Base-by-base conservation (phyloP, 2,797 vertebrate genomes). In the Molossus alvarezi region DNA sequence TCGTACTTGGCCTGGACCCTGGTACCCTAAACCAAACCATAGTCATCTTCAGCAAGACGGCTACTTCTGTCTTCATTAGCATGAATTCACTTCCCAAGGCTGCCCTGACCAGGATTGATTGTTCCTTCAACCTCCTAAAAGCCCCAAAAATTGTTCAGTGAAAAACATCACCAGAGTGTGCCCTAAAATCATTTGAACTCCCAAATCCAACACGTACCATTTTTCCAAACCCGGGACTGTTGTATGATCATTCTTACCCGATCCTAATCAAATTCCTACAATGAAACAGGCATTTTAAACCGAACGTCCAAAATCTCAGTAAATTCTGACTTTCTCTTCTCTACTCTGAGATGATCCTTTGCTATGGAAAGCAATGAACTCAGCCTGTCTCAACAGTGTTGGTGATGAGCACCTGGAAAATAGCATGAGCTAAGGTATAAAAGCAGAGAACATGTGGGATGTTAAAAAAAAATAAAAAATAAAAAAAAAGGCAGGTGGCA, bases 1-100 rank as follows among this genome's bases (percentile, higher is more conserved):
- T 6, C 7, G 29, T 10, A 5, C 1, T 53, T 53, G 17, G 5
- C 23, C 5, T 0, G 4, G 6, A 60, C 3, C 13, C 3, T 37
- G 6, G 20, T 3, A 75, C 29, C 10, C 3, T 20, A 55, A 87
- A 15, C 1, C 21, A 87, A 60, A 20, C 6, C 15, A 51, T 41
- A 17, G 20, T 20, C 5, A 17, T 18, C 23, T 83, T 75, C 48
- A 37, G 18, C 1, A 5, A 27, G 55, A 83, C 6, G 60, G 21
- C 15, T 60, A 1, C 33, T 27, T 80, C 64, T 12, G 11, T 51
- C 33, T 83, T 62, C 4, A 41, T 27, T 64, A 20, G 8, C 27
- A 3, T 81, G 64, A 57, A 17, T 29, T 90, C 9, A 13, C 6
- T 45, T 71, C 83, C 25, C 6, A 79, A 2, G n/a, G 45, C 4